These are phyloP conservation scores for Atta colombica DNA, from an alignment of 1,140 invertebrate species.

Conservation along the genomic window DNA sequence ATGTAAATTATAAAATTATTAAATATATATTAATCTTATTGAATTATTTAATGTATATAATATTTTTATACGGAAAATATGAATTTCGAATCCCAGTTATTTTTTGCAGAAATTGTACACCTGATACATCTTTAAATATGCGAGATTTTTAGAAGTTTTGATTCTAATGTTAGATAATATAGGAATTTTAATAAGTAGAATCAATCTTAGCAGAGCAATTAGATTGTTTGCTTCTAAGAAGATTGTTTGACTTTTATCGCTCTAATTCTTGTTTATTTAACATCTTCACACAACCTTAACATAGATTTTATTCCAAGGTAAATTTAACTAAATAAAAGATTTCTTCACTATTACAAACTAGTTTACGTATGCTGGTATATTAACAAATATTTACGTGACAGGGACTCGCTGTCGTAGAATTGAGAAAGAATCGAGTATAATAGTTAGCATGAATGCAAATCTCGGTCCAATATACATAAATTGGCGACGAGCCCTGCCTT, in stretches of 20 bases:
- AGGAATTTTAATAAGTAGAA: neutral
- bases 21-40: too few species aligned
- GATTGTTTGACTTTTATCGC: slow-evolving; percentile 22
- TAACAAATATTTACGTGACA: slow-evolving; percentile 37
- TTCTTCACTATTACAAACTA: neutral
- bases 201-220: neutral
- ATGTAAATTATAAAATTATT: too few species aligned
- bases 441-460: slow-evolving; percentile 72
- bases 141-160: neutral
- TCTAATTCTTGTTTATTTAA: neutral
- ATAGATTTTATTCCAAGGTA: neutral
- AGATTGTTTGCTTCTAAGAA: neutral
- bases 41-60: too few species aligned
- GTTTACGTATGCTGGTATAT: neutral
- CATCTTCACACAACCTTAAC: neutral
- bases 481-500: slow-evolving; percentile 7
- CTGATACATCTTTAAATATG: too few species aligned
- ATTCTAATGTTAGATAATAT: neutral
- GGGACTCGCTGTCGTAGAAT: slow-evolving; percentile 20
- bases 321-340: neutral
- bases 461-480: slow-evolving; percentile 67
- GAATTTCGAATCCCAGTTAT: too few species aligned
- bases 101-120: too few species aligned
- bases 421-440: slow-evolving; percentile 44
- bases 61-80: too few species aligned